Percentiles rank a stretch among this genome's conserved stretches.
phyloP scores from a whole-genome alignment of 1,140 invertebrate species.

The Homarus americanus region DNA sequence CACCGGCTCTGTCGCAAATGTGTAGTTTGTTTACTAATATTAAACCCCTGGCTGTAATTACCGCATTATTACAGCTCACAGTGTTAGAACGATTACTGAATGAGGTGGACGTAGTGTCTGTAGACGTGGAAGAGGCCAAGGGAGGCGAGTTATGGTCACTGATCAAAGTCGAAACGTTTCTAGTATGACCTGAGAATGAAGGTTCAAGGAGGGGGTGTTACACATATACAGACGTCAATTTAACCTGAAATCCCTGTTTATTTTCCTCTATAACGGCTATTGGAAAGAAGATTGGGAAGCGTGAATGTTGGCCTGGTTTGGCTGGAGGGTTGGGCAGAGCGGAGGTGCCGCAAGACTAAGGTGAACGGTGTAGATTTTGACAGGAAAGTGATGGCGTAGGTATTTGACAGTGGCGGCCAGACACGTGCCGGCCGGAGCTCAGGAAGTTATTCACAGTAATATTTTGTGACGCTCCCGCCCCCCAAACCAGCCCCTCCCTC shows the following conservation, averaged over 20 bases:
- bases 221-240: too few species aligned
- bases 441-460: too few species aligned
- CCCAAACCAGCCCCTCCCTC: too few species aligned
- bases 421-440: conserved; percentile 65
- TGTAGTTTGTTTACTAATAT: conserved; percentile 59
- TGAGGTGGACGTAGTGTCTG: neutral
- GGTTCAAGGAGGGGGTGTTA: conserved; percentile 50
- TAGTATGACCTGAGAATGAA: conserved; percentile 34
- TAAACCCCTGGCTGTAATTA: neutral
- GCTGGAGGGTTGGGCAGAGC: neutral
- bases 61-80: neutral
- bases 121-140: too few species aligned
- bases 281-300: too few species aligned
- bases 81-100: neutral
- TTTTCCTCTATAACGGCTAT: too few species aligned
- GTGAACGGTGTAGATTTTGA: neutral
- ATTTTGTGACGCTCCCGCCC: too few species aligned
- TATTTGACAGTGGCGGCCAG: conserved; percentile 43
- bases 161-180: conserved; percentile 34
- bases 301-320: neutral
- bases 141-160: too few species aligned
- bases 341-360: neutral
- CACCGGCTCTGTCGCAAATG: conserved; percentile 65
- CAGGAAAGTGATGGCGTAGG: conserved; percentile 31
- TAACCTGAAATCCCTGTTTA: too few species aligned